Percentiles rank a stretch among this genome's conserved stretches.
Evolutionary conservation across 2,797 vertebrate species (phyloP).

Genomic region (Diglossa cyanea): DNA sequence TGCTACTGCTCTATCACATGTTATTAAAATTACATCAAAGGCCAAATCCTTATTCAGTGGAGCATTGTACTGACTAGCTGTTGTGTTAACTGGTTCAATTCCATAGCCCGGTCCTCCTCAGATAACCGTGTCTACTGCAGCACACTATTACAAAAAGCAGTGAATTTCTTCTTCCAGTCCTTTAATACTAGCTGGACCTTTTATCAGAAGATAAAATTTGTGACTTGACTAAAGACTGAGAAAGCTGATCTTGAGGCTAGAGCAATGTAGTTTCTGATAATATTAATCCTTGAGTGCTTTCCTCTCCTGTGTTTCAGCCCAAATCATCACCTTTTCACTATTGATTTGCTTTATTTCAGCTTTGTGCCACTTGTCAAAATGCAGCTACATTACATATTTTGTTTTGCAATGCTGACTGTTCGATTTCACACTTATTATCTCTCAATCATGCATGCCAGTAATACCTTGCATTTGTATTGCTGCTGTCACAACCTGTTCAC

Average conservation of each 20-base stretch:
- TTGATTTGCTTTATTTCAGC: background rate
- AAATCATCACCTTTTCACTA: background rate
- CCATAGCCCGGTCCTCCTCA: background rate
- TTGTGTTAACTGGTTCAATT: background rate
- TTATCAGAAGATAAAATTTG: background rate
- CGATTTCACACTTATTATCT: slow-evolving; percentile 16
- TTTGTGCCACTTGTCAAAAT: slow-evolving; percentile 2
- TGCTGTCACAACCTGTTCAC: slow-evolving; percentile 36
- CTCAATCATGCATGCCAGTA: background rate
- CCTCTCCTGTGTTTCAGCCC: background rate
- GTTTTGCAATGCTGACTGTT: background rate
- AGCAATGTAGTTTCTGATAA: background rate
- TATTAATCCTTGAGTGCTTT: background rate
- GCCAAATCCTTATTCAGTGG: background rate
- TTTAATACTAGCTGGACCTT: background rate
- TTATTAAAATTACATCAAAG: background rate
- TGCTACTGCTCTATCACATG: background rate
- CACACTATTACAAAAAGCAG: background rate
- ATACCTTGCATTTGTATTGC: background rate
- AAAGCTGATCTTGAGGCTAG: background rate
- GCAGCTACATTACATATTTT: background rate
- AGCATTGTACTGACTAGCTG: background rate
- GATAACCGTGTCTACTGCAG: background rate
- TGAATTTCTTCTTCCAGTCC: background rate
- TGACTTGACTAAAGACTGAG: background rate